Evolutionary conservation across 2,797 vertebrate species (phyloP).

Genomic region (Chelonia mydas): DNA sequence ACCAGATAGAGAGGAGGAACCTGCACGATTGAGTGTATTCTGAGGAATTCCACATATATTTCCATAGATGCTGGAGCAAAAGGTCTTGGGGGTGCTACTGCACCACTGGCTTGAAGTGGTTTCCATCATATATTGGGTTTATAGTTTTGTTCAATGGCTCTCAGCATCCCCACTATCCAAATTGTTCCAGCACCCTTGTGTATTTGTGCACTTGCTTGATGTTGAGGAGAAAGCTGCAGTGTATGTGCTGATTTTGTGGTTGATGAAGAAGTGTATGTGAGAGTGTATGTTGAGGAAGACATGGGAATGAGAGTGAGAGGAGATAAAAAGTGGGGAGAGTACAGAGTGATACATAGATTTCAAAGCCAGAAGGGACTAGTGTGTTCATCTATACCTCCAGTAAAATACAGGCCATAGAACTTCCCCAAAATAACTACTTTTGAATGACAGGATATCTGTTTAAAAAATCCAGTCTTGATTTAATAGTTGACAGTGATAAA

Average conservation of each 20-base stretch:
- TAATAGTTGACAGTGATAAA: too few species aligned
- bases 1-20: fast-evolving
- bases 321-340: not conserved
- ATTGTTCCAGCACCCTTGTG: too few species aligned
- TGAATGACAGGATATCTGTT: not conserved
- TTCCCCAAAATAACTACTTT: not conserved
- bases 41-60: not conserved
- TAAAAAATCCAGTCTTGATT: not conserved
- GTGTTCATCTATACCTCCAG: not conserved
- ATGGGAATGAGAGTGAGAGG: not conserved
- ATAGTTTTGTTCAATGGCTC: too few species aligned
- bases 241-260: not conserved
- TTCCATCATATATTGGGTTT: too few species aligned
- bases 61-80: too few species aligned
- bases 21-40: not conserved
- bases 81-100: too few species aligned
- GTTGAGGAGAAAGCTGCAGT: not conserved
- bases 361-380: not conserved
- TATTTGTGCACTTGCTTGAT: not conserved
- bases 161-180: too few species aligned
- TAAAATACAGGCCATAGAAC: not conserved
- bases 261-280: not conserved
- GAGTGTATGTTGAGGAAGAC: not conserved
- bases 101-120: too few species aligned
- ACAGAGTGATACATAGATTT: not conserved